phyloP scores from a whole-genome alignment of 2,113 vertebrate genomes.

The Mixornis gularis region DNA sequence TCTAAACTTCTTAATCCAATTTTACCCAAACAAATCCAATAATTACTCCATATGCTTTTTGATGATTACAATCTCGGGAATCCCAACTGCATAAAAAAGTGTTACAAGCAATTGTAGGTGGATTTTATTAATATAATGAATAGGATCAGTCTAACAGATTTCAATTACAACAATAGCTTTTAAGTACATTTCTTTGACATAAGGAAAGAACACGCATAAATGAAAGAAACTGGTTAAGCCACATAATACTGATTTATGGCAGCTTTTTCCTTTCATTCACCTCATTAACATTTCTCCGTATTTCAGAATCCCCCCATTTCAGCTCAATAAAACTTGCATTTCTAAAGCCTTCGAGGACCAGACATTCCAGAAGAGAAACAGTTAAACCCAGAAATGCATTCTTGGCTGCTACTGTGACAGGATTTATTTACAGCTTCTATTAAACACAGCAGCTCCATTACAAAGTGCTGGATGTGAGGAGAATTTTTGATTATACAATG shows the following conservation, averaged over 20 bases:
- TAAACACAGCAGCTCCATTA: slow-evolving; percentile 75
- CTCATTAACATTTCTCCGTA: slow-evolving; percentile 18
- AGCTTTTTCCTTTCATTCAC: slow-evolving; percentile 49
- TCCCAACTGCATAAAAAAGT: slow-evolving; percentile 62
- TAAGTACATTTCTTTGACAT: slow-evolving; percentile 63
- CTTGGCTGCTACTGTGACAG: slow-evolving; percentile 67
- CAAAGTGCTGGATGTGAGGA: slow-evolving; percentile 78
- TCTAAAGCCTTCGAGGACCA: slow-evolving; percentile 5
- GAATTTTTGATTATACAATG: slow-evolving; percentile 81
- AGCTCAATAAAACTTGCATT: not conserved
- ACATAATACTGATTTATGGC: slow-evolving; percentile 53
- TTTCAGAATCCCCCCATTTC: slow-evolving; percentile 1
- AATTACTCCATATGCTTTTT: slow-evolving; percentile 64
- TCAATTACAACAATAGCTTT: slow-evolving; percentile 69
- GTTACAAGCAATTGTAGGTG: slow-evolving; percentile 62
- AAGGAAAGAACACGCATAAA: slow-evolving; percentile 56
- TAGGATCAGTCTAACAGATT: slow-evolving; percentile 63
- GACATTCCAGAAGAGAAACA: slow-evolving; percentile 58
- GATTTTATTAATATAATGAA: slow-evolving; percentile 69
- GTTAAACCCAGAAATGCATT: slow-evolving; percentile 65
- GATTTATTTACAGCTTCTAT: slow-evolving; percentile 68
- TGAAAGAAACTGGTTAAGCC: slow-evolving; percentile 59
- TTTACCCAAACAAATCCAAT: slow-evolving; percentile 68
- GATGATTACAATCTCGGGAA: slow-evolving; percentile 64
- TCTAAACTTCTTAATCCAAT: slow-evolving; percentile 69